Evolutionary conservation across 2,797 vertebrate genomes (phyloP), one percentile per base, ranked within the genome.

Genomic region (Antrozous pallidus): DNA sequence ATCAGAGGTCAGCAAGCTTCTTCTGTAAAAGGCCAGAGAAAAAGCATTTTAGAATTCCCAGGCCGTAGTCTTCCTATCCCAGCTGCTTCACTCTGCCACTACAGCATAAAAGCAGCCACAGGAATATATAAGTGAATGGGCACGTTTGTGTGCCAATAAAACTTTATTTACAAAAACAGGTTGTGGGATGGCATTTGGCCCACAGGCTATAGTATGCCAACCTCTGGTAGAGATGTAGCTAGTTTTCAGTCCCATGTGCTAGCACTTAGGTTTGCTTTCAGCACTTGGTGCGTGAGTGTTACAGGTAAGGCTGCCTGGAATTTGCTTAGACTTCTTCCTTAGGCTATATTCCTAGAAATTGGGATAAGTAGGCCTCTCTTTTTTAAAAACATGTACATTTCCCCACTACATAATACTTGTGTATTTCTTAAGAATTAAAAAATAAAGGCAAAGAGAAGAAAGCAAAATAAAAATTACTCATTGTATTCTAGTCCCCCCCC

Each of bases 81-180:
- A 65, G 16, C n/a, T 84, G 31, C 45, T 84, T 14, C 26, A 13
- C 40, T 67, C 71, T 51, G 16, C 28, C 22, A 5, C 47, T 42
- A 8, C 31, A 40, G 47, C 40, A 73, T 12, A 24, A 73, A 69
- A 49, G 54, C 73, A 65, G 77, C 61, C 49, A 16, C 0, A 42
- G 49, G 16, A n/a, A 16, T 16, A 45, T 40, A 45, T 58, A 63
- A 70, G 16, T 31, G 38, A 38, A 28, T 49, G 49, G n/a, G 20
- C 12, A 1, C 45, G 16, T 33, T 18, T 36, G 6, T 63, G 40
- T 69, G 73, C 26, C 67, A 84, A 81, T 87, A 92, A 95, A 95
- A 89, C 75, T 94, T 95, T 93, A 89, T 87, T 91, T 83, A 49
- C 8, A 83, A 83, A 79, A 69, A 31, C 7, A 80, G 31, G 17